Conservation (phyloP, 2,888 invertebrate species). For the Vesta saturnalis region DNA sequence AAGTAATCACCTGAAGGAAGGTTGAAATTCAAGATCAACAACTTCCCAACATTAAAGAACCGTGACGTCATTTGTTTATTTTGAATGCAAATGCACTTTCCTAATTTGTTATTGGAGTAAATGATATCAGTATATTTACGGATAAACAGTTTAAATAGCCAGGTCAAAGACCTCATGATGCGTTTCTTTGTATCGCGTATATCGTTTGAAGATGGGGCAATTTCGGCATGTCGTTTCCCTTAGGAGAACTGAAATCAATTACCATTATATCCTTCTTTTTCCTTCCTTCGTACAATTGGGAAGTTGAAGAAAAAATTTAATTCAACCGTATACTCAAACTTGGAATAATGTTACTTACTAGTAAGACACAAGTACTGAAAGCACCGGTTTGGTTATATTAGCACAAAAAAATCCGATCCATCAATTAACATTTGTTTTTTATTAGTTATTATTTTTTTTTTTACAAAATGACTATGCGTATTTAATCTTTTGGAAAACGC, state of each 20-base stretch:
- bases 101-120: slow-evolving; percentile 3
- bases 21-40: slow-evolving; percentile 11
- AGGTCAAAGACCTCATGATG: not conserved
- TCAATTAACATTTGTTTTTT: too few species aligned
- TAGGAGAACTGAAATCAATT: not conserved
- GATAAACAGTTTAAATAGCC: not conserved
- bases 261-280: not conserved
- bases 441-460: too few species aligned
- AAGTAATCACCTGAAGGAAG: not conserved
- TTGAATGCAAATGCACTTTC: slow-evolving; percentile 8
- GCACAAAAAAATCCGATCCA: too few species aligned
- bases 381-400: too few species aligned
- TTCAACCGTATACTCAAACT: not conserved
- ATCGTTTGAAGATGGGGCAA: slow-evolving; percentile 1
- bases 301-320: too few species aligned
- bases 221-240: not conserved
- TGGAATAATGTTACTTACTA: too few species aligned
- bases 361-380: too few species aligned
- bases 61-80: not conserved
- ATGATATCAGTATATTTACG: not conserved
- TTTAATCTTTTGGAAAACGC: too few species aligned
- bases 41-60: not conserved
- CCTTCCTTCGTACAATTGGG: not conserved
- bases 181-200: not conserved
- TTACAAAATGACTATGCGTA: too few species aligned